Evolutionary conservation across 2,797 vertebrate genomes (phyloP).

Genomic region (Mormyrus hasselquistii): DNA sequence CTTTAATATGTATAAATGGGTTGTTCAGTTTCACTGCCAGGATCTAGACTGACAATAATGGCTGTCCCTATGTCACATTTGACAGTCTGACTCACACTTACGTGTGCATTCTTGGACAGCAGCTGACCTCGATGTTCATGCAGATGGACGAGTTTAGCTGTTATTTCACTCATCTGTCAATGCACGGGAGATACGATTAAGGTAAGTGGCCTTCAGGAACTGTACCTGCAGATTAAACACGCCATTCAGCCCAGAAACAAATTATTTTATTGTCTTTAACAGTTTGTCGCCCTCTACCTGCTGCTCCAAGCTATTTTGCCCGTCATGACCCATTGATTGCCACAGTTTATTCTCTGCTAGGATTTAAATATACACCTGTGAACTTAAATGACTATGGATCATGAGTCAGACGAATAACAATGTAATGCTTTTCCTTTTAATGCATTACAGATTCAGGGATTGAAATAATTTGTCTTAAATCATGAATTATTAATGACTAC

Average conservation of each 20-base stretch:
- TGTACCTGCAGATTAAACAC: background rate
- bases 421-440: background rate
- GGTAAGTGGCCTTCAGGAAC: background rate
- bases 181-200: background rate
- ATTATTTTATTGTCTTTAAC: background rate
- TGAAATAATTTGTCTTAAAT: background rate
- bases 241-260: background rate
- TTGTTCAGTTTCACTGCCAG: background rate
- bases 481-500: background rate
- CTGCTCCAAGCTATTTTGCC: background rate
- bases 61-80: background rate
- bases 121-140: background rate
- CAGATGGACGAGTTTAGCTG: background rate
- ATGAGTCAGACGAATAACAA: background rate
- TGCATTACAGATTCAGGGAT: background rate
- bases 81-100: background rate
- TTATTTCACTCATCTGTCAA: background rate
- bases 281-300: background rate
- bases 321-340: background rate
- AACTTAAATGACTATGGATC: background rate
- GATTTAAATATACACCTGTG: constrained; percentile 2
- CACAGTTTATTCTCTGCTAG: background rate
- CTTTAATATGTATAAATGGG: background rate
- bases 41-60: background rate
- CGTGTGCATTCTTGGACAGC: background rate